Conservation (phyloP, 2,113 vertebrate species). For the Pimephales promelas region DNA sequence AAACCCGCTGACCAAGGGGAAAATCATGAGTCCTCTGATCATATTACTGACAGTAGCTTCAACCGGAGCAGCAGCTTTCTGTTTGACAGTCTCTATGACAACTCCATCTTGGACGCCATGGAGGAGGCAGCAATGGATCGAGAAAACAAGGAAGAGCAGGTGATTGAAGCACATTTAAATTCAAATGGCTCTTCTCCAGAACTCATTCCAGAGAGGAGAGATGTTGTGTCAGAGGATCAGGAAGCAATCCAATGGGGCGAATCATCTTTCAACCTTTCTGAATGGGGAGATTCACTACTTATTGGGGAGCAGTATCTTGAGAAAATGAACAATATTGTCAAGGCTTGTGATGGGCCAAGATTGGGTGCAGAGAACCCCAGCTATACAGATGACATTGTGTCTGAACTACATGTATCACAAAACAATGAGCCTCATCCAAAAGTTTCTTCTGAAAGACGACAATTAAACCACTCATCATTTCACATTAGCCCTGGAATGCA, state of each 20-base stretch:
- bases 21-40: not conserved
- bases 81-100: conserved; percentile 87
- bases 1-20: conserved; percentile 16
- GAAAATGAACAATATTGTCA: conserved; percentile 60
- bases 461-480: conserved; percentile 63
- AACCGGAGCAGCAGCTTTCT: conserved; percentile 89
- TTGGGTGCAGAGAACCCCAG: conserved; percentile 1
- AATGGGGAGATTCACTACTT: conserved; percentile 80
- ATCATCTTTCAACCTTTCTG: conserved; percentile 82
- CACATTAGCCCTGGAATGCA: conserved; percentile 87
- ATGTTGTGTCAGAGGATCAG: conserved; percentile 58
- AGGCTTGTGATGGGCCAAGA: conserved; percentile 30
- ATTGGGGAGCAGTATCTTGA: conserved; percentile 77
- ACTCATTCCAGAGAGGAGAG: not conserved
- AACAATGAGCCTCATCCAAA: not conserved
- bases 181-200: not conserved
- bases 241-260: conserved; percentile 78
- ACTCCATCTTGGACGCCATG: conserved; percentile 68
- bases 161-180: not conserved
- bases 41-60: conserved; percentile 72
- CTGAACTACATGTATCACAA: conserved; percentile 44
- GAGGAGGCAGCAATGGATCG: conserved; percentile 60
- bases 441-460: conserved; percentile 22
- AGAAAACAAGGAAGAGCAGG: not conserved
- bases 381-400: conserved; percentile 12